Base-by-base conservation (phyloP, 2,797 vertebrate genomes). In the Trichosurus vulpecula region DNA sequence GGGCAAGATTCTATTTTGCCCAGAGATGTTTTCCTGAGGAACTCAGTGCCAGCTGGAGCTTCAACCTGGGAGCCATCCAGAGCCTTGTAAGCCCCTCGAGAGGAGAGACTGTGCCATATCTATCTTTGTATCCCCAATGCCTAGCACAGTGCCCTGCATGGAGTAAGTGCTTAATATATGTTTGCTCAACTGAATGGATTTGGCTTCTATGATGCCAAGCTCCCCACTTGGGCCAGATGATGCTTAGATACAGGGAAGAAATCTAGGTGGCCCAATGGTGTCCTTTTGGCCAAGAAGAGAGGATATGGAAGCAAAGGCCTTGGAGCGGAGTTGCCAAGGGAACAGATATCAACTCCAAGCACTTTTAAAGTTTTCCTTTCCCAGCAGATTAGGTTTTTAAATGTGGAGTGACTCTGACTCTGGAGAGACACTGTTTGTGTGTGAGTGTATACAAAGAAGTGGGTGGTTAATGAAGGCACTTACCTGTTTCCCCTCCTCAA, bases 161-260 rank as follows among this genome's bases (percentile, higher is more conserved):
- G 41, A 47, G 13, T 25, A 87, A 27, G 10, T 27, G 25, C 3
- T 51, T 87, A 47, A 27, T 47, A 11, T 27, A 29, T 87, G 22
- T 1, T 81, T 81, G 41, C 41, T 51, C 74, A 51, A 1, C 8
- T 51, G 25, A 87, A 51, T 51, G 41, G 74, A 51, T 51, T 92
- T 55, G 92, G 94, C 91, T 96, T 93, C 94, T 51, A 91, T 61
- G 95, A 95, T 4, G 66, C 94, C 95, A 97, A 95, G 97, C 97
- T 97, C 96, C 95, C 93, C 54, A n/a, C 6, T 0, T 95, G 96
- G 95, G 93, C 94, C 97, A 98, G 97, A 96, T 98, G 96, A 94
- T 95, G 92, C 92, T 97, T 89, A 95, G 56, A 54, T 96, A 96
- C 94, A 97, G 53, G 93, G 96, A 96, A 94, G 96, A 96, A 95